These are phyloP conservation scores for Caenorhabditis sp. DNA, from an alignment of 2,888 invertebrate genomes.

Conservation along the genomic window DNA sequence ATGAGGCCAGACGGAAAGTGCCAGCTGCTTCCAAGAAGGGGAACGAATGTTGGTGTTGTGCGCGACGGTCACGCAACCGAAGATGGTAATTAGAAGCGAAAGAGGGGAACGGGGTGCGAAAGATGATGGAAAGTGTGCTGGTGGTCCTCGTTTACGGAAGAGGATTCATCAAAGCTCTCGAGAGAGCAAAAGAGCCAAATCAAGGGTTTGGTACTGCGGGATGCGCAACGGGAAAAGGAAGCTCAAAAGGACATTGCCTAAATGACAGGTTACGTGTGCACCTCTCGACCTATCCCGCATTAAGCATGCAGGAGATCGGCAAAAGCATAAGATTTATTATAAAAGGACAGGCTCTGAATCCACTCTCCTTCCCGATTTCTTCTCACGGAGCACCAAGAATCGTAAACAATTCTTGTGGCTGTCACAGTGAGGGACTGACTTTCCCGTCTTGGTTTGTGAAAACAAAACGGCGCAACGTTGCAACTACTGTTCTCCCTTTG, in stretches of 20 bases:
- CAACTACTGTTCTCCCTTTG: slow-evolving; percentile 52
- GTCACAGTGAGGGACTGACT: slow-evolving; percentile 24
- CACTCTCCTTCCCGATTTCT: too few relatives aligned
- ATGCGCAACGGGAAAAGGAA: slow-evolving; percentile 15
- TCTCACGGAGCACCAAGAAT: slow-evolving; percentile 7
- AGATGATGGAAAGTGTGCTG: slow-evolving; percentile 50
- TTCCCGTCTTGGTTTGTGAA: slow-evolving; percentile 26
- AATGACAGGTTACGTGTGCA: slow-evolving; percentile 26
- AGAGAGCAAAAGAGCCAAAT: slow-evolving; percentile 26
- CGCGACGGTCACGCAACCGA: slow-evolving; percentile 57
- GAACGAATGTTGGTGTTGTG: slow-evolving; percentile 34
- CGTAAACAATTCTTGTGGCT: slow-evolving; percentile 40
- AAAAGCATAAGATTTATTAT: slow-evolving; percentile 1
- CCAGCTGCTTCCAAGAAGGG: slow-evolving; percentile 43
- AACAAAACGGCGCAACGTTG: neutral
- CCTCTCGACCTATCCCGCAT: neutral
- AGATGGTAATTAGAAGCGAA: slow-evolving; percentile 59
- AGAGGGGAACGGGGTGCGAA: slow-evolving; percentile 6
- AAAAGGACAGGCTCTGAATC: slow-evolving; percentile 3
- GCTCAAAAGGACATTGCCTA: neutral
- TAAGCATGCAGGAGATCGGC: neutral
- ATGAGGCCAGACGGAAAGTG: slow-evolving; percentile 29
- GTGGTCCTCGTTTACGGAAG: slow-evolving; percentile 16
- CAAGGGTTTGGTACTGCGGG: slow-evolving; percentile 14
- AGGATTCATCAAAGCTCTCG: slow-evolving; percentile 52